A percentile compares a stretch with the other conserved stretches of the same genome.
Evolutionary conservation across 1,140 invertebrate species (phyloP).

Genomic region (Drosophila simulans): DNA sequence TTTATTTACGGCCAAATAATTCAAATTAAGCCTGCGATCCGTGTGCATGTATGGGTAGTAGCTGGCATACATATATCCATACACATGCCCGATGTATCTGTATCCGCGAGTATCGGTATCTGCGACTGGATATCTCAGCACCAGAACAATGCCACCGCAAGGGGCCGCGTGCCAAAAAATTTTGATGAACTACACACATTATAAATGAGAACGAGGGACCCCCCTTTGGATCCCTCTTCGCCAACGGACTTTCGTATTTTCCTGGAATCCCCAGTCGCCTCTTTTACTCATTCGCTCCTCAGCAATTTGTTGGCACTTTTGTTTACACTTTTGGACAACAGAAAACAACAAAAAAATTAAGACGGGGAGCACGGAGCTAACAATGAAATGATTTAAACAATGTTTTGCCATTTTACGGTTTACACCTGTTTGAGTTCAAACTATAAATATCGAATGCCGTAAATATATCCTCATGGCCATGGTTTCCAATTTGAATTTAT

Average conservation of each 20-base stretch:
- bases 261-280: slow-evolving; percentile 22
- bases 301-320: slow-evolving; percentile 52
- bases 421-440: slow-evolving; percentile 81
- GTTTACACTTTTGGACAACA: slow-evolving; percentile 24
- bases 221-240: slow-evolving; percentile 25
- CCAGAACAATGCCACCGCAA: slow-evolving; percentile 48
- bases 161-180: slow-evolving; percentile 75
- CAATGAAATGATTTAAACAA: slow-evolving; percentile 82
- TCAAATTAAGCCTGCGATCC: slow-evolving; percentile 72
- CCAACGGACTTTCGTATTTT: slow-evolving; percentile 7
- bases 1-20: slow-evolving; percentile 82
- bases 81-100: slow-evolving; percentile 21
- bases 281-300: slow-evolving; percentile 2
- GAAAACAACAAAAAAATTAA: neutral
- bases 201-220: slow-evolving; percentile 25
- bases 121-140: slow-evolving; percentile 55
- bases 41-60: slow-evolving; percentile 23
- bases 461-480: slow-evolving; percentile 65
- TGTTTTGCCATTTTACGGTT: slow-evolving; percentile 78
- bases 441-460: slow-evolving; percentile 78
- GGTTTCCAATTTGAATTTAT: slow-evolving; percentile 60
- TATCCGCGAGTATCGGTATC: slow-evolving; percentile 46
- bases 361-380: slow-evolving; percentile 51
- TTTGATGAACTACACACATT: slow-evolving; percentile 72
- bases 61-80: slow-evolving; percentile 6